These are phyloP conservation scores for Stenopsyche tienmushanensis DNA, from an alignment of 1,140 invertebrate genomes.

Conservation along the genomic window DNA sequence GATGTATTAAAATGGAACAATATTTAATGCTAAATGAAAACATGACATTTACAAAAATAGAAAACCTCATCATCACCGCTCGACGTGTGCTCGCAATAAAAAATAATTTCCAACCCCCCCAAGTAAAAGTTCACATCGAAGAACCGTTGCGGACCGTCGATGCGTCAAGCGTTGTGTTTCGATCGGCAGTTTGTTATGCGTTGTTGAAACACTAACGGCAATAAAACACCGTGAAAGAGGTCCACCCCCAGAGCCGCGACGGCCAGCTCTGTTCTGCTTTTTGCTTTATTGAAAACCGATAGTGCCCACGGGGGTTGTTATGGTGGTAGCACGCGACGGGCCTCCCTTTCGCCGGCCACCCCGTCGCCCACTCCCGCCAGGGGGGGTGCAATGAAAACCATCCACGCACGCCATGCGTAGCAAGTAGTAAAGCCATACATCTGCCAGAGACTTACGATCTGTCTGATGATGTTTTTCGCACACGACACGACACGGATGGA, in stretches of 20 bases:
- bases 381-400: constrained; percentile 10
- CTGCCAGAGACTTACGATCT: not conserved
- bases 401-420: constrained; percentile 24
- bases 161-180: not conserved
- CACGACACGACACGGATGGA: too few species aligned
- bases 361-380: not conserved
- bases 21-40: too few species aligned
- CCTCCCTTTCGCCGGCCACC: not conserved
- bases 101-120: too few species aligned
- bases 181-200: constrained; percentile 9
- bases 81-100: too few species aligned
- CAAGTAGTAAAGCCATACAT: constrained; percentile 16
- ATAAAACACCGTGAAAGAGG: constrained; percentile 20
- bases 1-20: too few species aligned
- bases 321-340: constrained; percentile 7
- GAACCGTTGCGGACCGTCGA: not conserved
- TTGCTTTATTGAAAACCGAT: constrained; percentile 28
- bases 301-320: constrained; percentile 19
- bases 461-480: too few species aligned
- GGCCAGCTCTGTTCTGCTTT: constrained; percentile 9
- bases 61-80: too few species aligned
- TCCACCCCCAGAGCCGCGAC: not conserved
- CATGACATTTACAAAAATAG: too few species aligned
- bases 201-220: constrained; percentile 4
- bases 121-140: too few species aligned